Evolutionary conservation across 2,888 invertebrate species (phyloP).

Genomic region (Orthonychiurus folsomi): DNA sequence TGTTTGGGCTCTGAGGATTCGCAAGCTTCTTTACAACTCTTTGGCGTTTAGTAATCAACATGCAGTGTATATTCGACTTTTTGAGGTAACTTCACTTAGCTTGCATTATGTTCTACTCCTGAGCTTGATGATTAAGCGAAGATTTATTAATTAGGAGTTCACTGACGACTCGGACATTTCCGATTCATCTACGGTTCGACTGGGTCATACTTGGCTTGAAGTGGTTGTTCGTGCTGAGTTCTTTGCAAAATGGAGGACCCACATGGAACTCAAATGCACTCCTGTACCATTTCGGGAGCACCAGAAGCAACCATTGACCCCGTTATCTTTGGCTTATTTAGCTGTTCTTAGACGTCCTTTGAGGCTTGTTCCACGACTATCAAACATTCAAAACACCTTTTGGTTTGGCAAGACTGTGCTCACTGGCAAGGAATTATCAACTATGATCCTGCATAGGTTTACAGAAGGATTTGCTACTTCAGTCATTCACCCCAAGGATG

Average conservation of each 20-base stretch:
- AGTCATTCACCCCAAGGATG: background rate
- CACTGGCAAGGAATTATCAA: background rate
- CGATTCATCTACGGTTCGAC: no score
- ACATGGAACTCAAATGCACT: background rate
- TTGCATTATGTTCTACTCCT: no score
- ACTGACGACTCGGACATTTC: background rate
- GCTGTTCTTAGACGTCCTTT: background rate
- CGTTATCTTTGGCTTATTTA: background rate
- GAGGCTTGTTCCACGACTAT: background rate
- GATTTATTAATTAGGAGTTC: no score
- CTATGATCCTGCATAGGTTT: background rate
- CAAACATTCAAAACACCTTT: background rate
- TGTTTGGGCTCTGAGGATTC: background rate
- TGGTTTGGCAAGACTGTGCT: background rate
- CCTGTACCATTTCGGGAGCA: no score
- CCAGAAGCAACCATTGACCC: background rate
- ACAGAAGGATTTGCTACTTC: background rate
- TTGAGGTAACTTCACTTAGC: conserved; percentile 1
- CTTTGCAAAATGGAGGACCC: background rate
- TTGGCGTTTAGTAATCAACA: no score
- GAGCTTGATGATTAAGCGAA: background rate
- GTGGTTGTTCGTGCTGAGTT: background rate
- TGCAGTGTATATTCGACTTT: background rate
- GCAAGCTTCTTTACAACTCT: background rate
- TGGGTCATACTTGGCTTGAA: background rate